Evolutionary conservation across 2,888 invertebrate species (phyloP).

Genomic region (Ormyrus nitidulus): DNA sequence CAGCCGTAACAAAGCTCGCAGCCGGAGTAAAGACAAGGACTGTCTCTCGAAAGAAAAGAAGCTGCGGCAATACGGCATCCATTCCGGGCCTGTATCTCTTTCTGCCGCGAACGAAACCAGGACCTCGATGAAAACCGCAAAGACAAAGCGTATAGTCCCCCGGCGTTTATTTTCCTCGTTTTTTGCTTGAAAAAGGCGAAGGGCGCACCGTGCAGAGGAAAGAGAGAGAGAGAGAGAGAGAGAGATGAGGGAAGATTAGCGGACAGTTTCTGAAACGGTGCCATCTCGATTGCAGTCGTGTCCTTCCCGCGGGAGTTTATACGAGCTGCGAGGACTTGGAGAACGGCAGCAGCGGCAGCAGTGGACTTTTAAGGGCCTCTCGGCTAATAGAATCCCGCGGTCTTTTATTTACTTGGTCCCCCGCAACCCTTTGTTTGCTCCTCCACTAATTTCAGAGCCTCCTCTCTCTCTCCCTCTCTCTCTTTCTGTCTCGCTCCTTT

Average conservation of each 20-base stretch:
- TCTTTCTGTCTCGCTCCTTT: slow-evolving; percentile 36
- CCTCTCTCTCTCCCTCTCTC: slow-evolving; percentile 50
- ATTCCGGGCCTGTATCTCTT: too few species aligned
- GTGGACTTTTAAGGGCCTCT: slow-evolving; percentile 25
- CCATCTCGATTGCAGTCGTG: slow-evolving; percentile 53
- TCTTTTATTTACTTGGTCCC: slow-evolving; percentile 67
- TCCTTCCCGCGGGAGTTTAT: background rate
- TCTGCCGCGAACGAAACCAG: background rate
- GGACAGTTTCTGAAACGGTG: slow-evolving; percentile 60
- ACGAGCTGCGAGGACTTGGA: background rate
- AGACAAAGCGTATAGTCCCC: slow-evolving; percentile 65
- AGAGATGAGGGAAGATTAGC: slow-evolving; percentile 64
- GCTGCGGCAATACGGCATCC: too few species aligned
- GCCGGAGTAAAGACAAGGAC: too few species aligned
- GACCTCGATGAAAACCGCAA: slow-evolving; percentile 64
- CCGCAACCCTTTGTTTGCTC: slow-evolving; percentile 62
- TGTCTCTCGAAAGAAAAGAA: too few species aligned
- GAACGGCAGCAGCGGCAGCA: background rate
- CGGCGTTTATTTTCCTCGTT: slow-evolving; percentile 14
- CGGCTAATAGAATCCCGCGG: slow-evolving; percentile 69
- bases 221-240: too few species aligned
- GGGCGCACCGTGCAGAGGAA: slow-evolving; percentile 31
- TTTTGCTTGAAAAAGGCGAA: slow-evolving; percentile 37
- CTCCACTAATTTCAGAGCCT: slow-evolving; percentile 60
- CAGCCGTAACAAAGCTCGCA: too few species aligned